phyloP scores from a whole-genome alignment of 2,888 invertebrate species.

The Stenoptilia bipunctidactyla region DNA sequence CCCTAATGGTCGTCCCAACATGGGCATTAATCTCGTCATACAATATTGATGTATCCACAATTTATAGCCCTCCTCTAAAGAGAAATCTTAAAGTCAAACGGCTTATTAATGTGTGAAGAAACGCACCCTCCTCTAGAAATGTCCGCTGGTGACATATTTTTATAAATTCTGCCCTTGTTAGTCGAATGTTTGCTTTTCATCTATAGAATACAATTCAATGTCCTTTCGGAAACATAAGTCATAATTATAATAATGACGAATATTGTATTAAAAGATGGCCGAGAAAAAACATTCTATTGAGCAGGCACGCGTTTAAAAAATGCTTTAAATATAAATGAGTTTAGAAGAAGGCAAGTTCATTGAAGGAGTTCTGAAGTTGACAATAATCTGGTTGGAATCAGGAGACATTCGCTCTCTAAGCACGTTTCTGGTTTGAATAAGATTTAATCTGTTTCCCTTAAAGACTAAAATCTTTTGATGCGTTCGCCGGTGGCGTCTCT shows the following conservation, averaged over 20 bases:
- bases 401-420: constrained; percentile 49
- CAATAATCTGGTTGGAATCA: constrained; percentile 57
- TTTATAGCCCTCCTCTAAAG: constrained; percentile 54
- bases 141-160: constrained; percentile 49
- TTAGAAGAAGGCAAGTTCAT: constrained; percentile 15
- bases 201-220: constrained; percentile 64
- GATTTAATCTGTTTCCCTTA: constrained; percentile 58
- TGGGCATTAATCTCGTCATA: constrained; percentile 68
- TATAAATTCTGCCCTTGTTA: constrained; percentile 56
- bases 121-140: constrained; percentile 48
- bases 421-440: constrained; percentile 56
- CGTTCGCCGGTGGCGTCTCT: constrained; percentile 33
- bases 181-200: constrained; percentile 48
- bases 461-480: constrained; percentile 36
- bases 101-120: constrained; percentile 68
- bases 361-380: constrained; percentile 37
- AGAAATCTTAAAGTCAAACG: constrained; percentile 56
- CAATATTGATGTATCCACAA: constrained; percentile 65
- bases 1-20: constrained; percentile 63
- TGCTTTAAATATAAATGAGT: constrained; percentile 30
- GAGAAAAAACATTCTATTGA: constrained; percentile 33
- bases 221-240: constrained; percentile 53
- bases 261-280: constrained; percentile 20
- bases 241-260: constrained; percentile 43
- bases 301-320: constrained; percentile 27